Base-by-base conservation (phyloP, 2,113 vertebrate genomes). In the Alligator sinensis region DNA sequence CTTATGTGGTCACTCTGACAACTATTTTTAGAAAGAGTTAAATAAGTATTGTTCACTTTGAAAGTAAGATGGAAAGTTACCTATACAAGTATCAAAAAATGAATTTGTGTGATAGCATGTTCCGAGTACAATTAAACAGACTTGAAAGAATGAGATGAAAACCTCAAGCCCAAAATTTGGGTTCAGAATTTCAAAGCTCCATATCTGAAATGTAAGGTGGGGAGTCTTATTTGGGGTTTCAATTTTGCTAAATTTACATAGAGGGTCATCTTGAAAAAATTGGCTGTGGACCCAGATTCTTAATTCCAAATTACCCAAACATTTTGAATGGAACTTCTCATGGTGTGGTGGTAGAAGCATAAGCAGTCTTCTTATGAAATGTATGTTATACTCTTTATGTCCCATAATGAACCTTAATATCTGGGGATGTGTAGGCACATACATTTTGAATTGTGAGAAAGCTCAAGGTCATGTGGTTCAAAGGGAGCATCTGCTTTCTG, bases 161-260 rank as follows among this genome's bases (percentile, higher is more conserved):
- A 79, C 77, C 79, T 90, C 88, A 87, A 88, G 95, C 9, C 28
- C 76, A 62, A 72, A 84, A 95, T 93, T 91, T 92, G 95, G 77
- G 88, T 63, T 30, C 28, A 92, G 6, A 63, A 59, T 85, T 93
- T 74, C 83, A 68, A 86, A 96, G 90, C 54, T 78, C 74, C 19
- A 86, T 55, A n/a, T 38, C 13, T 34, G 19, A 9, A 92, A 68
- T 68, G 28, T 47, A 47, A 47, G 4, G 30, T 91, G 83, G 60
- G 75, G 54, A 80, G 19, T 78, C 14, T 63, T n/a, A 64, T 72
- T 60, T 3, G 11, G 6, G 11, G 25, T 63, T 96, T 93, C 88
- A 82, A 80, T 95, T 97, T 88, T 91, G 54, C 34, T 27, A 66
- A 60, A 1, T n/a, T 93, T 90, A 84, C 90, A 63, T 34, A 59